Conservation (phyloP, 2,797 vertebrate genomes). For the Sylvia borin region DNA sequence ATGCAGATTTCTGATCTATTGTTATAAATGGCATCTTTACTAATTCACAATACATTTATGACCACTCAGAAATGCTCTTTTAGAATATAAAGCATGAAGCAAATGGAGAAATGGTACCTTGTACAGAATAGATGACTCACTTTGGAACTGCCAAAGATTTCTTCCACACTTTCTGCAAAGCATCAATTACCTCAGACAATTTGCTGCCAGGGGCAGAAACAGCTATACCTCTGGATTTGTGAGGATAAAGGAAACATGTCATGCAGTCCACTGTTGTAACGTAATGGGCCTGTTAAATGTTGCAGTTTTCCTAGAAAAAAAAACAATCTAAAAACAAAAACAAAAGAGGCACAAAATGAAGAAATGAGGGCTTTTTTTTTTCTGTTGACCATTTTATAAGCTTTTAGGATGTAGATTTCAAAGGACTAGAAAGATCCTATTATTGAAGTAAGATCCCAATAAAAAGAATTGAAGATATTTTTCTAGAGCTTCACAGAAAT, state of each 20-base stretch:
- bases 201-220: not conserved
- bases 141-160: conserved; percentile 19
- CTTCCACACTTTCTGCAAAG: conserved; percentile 32
- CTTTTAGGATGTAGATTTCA: not conserved
- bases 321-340: not conserved
- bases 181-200: not conserved
- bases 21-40: not conserved
- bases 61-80: not conserved
- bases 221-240: not conserved
- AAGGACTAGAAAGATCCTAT: not conserved
- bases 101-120: not conserved
- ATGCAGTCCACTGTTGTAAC: not conserved
- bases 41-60: not conserved
- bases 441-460: not conserved
- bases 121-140: not conserved
- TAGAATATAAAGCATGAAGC: fast-evolving
- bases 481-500: not conserved
- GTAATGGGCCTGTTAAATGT: not conserved
- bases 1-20: not conserved
- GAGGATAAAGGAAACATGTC: conserved; percentile 8
- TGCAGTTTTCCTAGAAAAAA: not conserved
- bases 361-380: not conserved
- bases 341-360: not conserved
- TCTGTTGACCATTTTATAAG: not conserved
- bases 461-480: not conserved